Evolutionary conservation across 2,797 vertebrate genomes (phyloP).

Genomic region (Oreochromis mossambicus): DNA sequence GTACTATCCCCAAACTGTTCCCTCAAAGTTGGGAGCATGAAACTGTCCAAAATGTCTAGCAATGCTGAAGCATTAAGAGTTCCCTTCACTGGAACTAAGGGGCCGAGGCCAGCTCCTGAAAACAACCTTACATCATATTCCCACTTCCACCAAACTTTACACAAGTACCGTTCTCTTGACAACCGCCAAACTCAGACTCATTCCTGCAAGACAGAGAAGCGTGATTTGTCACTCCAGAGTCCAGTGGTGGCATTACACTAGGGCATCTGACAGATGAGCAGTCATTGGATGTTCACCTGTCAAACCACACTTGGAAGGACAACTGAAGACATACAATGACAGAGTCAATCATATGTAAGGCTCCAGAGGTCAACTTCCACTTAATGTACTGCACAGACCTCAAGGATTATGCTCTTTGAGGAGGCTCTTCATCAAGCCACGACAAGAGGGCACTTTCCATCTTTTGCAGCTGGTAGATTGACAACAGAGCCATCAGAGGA

Average conservation of each 20-base stretch:
- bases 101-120: accelerated
- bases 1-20: background rate
- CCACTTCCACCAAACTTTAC: background rate
- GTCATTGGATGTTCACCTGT: conserved; percentile 1
- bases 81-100: background rate
- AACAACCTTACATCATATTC: background rate
- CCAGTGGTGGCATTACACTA: conserved; percentile 32
- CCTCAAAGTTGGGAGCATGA: background rate
- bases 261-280: background rate
- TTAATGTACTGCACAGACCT: background rate
- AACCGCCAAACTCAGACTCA: background rate
- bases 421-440: background rate
- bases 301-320: background rate
- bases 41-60: background rate
- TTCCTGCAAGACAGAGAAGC: background rate
- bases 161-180: background rate
- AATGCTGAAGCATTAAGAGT: background rate
- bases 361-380: background rate
- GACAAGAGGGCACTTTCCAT: background rate
- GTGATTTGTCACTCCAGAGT: conserved; percentile 5
- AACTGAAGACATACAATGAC: background rate
- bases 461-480: background rate
- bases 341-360: conserved; percentile 20
- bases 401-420: background rate
- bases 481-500: background rate